Evolutionary conservation across 2,797 vertebrate genomes (phyloP).

Genomic region (Odontamblyopus rebecca): DNA sequence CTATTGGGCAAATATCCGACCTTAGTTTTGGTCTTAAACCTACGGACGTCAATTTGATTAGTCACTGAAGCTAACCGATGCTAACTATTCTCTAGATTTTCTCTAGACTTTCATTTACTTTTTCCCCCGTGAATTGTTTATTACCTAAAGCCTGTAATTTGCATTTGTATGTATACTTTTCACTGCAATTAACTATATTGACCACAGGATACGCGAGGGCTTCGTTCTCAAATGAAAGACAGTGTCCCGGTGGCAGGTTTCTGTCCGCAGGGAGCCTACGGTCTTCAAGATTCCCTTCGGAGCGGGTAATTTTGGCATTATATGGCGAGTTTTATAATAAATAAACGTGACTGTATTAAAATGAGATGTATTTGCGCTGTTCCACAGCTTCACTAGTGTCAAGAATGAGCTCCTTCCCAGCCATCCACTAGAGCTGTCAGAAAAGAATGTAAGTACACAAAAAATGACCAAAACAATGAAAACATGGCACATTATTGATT

Average conservation of each 20-base stretch:
- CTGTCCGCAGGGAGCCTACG: constrained; percentile 83
- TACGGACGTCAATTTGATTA: constrained; percentile 62
- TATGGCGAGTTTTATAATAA: background rate
- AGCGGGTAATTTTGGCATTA: constrained; percentile 77
- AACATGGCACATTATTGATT: too few species aligned
- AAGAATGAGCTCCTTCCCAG: constrained; percentile 92
- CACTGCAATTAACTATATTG: background rate
- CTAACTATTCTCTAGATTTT: background rate
- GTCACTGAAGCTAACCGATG: constrained; percentile 64
- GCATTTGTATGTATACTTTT: background rate
- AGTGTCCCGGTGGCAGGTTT: constrained; percentile 86
- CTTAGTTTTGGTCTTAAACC: too few species aligned
- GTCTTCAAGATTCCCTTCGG: constrained; percentile 86
- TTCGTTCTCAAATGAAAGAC: constrained; percentile 87
- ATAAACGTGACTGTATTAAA: background rate
- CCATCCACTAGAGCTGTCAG: constrained; percentile 90
- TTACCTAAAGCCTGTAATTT: background rate
- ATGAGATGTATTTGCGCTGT: background rate
- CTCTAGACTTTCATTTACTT: background rate
- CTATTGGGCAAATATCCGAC: rapidly evolving
- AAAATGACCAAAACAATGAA: background rate
- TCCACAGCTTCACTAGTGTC: constrained; percentile 87
- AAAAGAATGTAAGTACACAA: constrained; percentile 90
- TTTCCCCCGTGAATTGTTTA: background rate
- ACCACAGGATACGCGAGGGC: constrained; percentile 84